Conservation (phyloP, 2,888 invertebrate species). For the Agrotis segetum region DNA sequence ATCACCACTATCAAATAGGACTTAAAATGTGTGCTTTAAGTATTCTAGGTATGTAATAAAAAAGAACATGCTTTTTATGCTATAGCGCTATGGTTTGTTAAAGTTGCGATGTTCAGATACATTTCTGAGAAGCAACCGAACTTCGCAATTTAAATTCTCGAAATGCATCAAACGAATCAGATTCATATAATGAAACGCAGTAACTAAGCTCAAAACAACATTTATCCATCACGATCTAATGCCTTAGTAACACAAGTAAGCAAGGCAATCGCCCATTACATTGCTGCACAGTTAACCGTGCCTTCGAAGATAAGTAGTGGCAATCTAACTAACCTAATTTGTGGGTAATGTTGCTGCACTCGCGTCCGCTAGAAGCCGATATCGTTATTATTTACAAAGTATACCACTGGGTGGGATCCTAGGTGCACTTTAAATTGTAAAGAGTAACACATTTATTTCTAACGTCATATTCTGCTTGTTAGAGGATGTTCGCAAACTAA, state of each 20-base stretch:
- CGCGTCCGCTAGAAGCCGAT: constrained; percentile 79
- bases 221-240: constrained; percentile 22
- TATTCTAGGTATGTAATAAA: too few species aligned
- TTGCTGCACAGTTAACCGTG: constrained; percentile 60
- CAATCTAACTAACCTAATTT: constrained; percentile 85
- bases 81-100: neutral
- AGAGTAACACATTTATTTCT: constrained; percentile 15
- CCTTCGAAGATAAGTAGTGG: constrained; percentile 81
- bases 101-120: neutral
- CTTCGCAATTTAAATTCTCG: constrained; percentile 11
- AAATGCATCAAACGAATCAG: constrained; percentile 13
- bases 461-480: constrained; percentile 25
- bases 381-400: constrained; percentile 76
- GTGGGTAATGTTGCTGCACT: constrained; percentile 78
- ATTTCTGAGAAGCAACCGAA: neutral
- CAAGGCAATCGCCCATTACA: constrained; percentile 33
- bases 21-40: neutral
- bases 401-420: constrained; percentile 67
- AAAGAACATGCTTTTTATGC: too few species aligned
- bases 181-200: constrained; percentile 12
- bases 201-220: constrained; percentile 11
- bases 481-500: constrained; percentile 33
- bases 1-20: neutral
- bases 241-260: constrained; percentile 32
- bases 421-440: constrained; percentile 40